Evolutionary conservation across 92 coral and sea anemone species (phyloP), one percentile per base, ranked within the genome.

Genomic region (Plumapathes pennacea): DNA sequence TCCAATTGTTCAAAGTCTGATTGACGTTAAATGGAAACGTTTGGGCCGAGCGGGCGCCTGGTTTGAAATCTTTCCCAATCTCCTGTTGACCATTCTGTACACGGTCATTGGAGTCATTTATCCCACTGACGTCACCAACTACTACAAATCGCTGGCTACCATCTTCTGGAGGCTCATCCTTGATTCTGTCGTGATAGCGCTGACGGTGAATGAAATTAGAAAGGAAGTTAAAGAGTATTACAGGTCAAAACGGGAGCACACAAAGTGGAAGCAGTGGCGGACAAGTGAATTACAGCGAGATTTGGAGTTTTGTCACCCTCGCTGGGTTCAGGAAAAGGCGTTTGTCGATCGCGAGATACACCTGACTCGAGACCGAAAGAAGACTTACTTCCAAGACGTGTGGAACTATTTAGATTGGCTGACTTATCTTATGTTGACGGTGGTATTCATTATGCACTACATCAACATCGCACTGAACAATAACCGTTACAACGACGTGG

Each of bases 401-500:
- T 82, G 89, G 89, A 82, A 82, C 33, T 82, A 67, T 32, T 61
- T 75, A 23, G 89, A 82, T 49, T 82, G 89, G 89, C 51, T 78
- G 18, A 54, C 76, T 2, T 64, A 63, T 45, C 19, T 74, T 12
- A 74, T 74, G 74, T 60, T 74, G 2, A 54, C 64, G n/a, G 20
- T 66, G 10, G 74, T 61, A 1, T 49, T 64, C 24, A 58, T 74
- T 27, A 23, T 64, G 29, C 81, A 66, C 37, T 18, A 45, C 20
- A 46, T 54, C 19, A 55, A 74, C 28, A 38, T 64, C 65, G 56
- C 30, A 30, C 50, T 63, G 38, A 11, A 54, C 14, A 74, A 17
- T 57, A 22, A 39, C 7, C 40, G 26, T n/a, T 63, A 54, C 31
- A 61, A 54, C 27, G 74, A 38, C 25, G 18, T 46, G 2, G 54